Conservation (phyloP, 2,797 vertebrate species). For the Lacerta viridis region DNA sequence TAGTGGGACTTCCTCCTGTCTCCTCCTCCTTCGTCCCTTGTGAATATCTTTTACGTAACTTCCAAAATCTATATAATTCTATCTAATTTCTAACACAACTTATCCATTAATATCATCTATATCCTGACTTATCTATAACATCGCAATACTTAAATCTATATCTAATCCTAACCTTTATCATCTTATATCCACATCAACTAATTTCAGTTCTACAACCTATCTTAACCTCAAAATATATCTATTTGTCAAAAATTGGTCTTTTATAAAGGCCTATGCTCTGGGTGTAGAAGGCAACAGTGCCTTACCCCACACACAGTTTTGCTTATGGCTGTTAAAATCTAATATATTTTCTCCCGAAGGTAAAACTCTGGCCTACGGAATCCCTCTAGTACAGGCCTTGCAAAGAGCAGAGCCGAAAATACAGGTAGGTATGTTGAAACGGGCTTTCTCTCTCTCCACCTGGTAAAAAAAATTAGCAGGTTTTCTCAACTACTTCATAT, state of each 20-base stretch:
- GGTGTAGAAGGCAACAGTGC: not conserved
- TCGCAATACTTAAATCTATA: no score
- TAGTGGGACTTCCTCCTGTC: no score
- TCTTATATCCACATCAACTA: no score
- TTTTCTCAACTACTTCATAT: not conserved
- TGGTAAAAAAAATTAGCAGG: not conserved
- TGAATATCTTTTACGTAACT: no score
- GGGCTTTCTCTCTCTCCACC: not conserved
- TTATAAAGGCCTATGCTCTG: not conserved
- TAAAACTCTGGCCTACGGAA: constrained; percentile 93
- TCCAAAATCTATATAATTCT: no score
- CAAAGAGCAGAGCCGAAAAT: constrained; percentile 89
- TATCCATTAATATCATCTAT: no score
- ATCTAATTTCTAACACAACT: no score
- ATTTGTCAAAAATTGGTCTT: not conserved
- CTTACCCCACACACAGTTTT: not conserved
- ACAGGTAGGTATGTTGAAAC: constrained; percentile 76
- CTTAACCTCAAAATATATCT: no score
- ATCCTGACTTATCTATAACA: no score
- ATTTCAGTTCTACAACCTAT: no score
- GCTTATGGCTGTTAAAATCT: constrained; percentile 8
- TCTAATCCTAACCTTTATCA: no score
- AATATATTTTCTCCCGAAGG: constrained; percentile 77
- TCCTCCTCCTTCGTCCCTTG: no score
- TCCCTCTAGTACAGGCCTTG: constrained; percentile 92